A percentile compares a stretch with the other conserved stretches of the same genome.
phyloP scores from a whole-genome alignment of 2,113 vertebrate species.

The Gnathonemus echidnorhynchus region DNA sequence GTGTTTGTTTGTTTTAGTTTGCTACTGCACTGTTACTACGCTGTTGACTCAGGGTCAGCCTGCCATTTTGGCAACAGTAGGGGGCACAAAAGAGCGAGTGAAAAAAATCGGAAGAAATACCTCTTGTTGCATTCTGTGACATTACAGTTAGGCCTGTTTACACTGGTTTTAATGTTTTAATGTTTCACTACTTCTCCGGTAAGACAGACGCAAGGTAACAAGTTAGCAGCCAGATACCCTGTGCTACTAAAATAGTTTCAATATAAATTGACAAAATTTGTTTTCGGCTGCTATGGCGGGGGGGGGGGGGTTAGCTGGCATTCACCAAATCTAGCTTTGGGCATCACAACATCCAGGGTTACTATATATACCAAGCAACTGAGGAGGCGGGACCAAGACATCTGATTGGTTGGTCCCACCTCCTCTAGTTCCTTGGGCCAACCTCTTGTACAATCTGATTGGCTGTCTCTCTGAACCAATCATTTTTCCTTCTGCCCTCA shows the following conservation, averaged over 20 bases:
- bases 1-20: background rate
- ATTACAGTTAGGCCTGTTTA: background rate
- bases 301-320: no score
- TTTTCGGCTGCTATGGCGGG: no score
- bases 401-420: no score
- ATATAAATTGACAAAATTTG: background rate
- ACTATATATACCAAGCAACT: background rate
- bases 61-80: background rate
- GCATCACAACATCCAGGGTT: background rate
- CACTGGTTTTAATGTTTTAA: background rate
- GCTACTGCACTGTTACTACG: background rate
- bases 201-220: background rate
- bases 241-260: background rate
- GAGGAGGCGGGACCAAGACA: no score
- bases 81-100: background rate
- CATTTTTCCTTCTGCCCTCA: background rate
- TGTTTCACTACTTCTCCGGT: background rate
- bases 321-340: background rate
- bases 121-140: background rate
- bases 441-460: background rate
- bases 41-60: background rate
- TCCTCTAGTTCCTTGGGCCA: background rate
- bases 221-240: background rate
- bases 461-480: background rate
- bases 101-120: background rate